Evolutionary conservation across 2,888 invertebrate species (phyloP).

Genomic region (Pyralis farinalis): DNA sequence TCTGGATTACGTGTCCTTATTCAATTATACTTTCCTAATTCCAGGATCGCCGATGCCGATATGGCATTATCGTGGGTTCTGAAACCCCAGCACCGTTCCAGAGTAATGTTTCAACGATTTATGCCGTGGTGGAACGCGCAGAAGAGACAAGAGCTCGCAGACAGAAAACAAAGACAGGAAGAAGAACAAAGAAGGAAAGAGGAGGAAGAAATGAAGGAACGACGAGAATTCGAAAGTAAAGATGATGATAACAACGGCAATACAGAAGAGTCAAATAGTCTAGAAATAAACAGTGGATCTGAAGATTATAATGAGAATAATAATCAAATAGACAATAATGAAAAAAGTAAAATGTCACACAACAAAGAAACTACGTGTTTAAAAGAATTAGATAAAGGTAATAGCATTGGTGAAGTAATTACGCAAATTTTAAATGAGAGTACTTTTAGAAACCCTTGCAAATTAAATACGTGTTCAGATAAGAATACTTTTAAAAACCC

Average conservation of each 20-base stretch:
- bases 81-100: constrained; percentile 68
- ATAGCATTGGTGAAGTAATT: background rate
- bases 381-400: background rate
- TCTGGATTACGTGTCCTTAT: too few species aligned
- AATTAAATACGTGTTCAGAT: background rate
- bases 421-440: too few species aligned
- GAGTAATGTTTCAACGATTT: constrained; percentile 73
- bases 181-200: constrained; percentile 10
- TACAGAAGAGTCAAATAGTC: background rate
- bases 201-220: constrained; percentile 1
- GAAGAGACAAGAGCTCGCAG: constrained; percentile 55
- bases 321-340: background rate
- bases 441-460: background rate
- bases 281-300: background rate
- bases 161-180: constrained; percentile 36
- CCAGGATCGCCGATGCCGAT: constrained; percentile 71
- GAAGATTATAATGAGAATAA: background rate
- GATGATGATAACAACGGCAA: background rate
- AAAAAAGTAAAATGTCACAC: too few species aligned
- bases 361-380: background rate
- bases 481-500: too few species aligned
- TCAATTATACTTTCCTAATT: too few species aligned
- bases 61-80: constrained; percentile 74
- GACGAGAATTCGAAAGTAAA: constrained; percentile 1
- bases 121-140: constrained; percentile 73